A percentile compares a stretch with the other conserved stretches of the same genome.
These are phyloP conservation scores for Acyrthosiphon pisum DNA, from an alignment of 1,140 invertebrate species.

Conservation along the genomic window DNA sequence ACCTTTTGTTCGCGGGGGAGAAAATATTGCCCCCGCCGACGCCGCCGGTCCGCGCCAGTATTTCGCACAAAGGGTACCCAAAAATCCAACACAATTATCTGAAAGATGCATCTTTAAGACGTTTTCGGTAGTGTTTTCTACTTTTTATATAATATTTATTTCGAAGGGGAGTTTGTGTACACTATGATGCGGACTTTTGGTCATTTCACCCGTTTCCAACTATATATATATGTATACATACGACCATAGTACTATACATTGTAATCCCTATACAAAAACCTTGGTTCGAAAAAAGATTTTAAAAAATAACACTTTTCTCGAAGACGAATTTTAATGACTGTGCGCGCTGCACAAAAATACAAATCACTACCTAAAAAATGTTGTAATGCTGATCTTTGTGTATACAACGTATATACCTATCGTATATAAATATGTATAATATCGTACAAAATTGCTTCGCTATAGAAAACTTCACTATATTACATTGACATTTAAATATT, in stretches of 20 bases:
- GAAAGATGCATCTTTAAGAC: conserved; percentile 49
- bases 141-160: conserved; percentile 51
- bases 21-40: conserved; percentile 6
- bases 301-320: neutral
- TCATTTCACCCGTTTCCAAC: conserved; percentile 31
- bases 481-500: neutral
- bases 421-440: neutral
- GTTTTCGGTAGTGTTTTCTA: conserved; percentile 20
- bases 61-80: conserved; percentile 55
- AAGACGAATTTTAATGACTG: neutral
- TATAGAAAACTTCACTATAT: neutral
- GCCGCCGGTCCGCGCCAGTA: conserved; percentile 19
- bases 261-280: neutral
- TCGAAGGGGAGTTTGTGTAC: conserved; percentile 46
- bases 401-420: neutral
- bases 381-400: neutral
- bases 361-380: neutral
- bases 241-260: neutral
- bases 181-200: neutral
- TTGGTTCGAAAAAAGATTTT: neutral
- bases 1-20: conserved; percentile 47
- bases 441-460: neutral
- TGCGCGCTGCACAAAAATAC: neutral
- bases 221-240: neutral
- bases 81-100: conserved; percentile 55